Conservation (phyloP, 1,140 invertebrate genomes). For the Diorhabda elongata region DNA sequence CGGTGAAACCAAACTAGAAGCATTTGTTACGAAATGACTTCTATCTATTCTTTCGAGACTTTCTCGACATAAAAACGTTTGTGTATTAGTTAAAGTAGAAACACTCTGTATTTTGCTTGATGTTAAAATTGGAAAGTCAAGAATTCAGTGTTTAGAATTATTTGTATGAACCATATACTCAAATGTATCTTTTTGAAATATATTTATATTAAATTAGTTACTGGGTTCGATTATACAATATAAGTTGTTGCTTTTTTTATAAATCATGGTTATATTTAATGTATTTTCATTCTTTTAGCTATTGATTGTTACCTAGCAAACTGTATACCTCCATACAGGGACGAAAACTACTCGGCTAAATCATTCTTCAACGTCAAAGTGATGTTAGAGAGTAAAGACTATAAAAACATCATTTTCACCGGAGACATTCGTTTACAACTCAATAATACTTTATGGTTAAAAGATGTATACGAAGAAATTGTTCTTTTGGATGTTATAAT, state of each 20-base stretch:
- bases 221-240: not conserved
- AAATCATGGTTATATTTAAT: not conserved
- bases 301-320: slow-evolving; percentile 35
- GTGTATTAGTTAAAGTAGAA: too few relatives aligned
- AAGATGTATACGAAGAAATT: slow-evolving; percentile 33
- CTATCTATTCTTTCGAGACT: too few relatives aligned
- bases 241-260: not conserved
- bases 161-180: not conserved
- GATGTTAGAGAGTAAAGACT: slow-evolving; percentile 16
- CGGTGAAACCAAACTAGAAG: too few relatives aligned
- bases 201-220: too few relatives aligned
- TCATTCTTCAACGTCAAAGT: slow-evolving; percentile 13
- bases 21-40: too few relatives aligned
- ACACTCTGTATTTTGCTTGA: too few relatives aligned
- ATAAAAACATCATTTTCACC: slow-evolving; percentile 23
- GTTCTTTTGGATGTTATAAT: slow-evolving; percentile 22
- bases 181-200: not conserved
- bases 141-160: too few relatives aligned
- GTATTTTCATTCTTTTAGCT: slow-evolving; percentile 27
- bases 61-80: too few relatives aligned
- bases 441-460: slow-evolving; percentile 33
- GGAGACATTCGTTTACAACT: slow-evolving; percentile 33
- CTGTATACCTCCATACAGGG: slow-evolving; percentile 33
- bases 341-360: slow-evolving; percentile 27
- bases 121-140: too few relatives aligned